Base-by-base conservation (phyloP, 2,888 invertebrate genomes). In the Andrena hattorfiana region DNA sequence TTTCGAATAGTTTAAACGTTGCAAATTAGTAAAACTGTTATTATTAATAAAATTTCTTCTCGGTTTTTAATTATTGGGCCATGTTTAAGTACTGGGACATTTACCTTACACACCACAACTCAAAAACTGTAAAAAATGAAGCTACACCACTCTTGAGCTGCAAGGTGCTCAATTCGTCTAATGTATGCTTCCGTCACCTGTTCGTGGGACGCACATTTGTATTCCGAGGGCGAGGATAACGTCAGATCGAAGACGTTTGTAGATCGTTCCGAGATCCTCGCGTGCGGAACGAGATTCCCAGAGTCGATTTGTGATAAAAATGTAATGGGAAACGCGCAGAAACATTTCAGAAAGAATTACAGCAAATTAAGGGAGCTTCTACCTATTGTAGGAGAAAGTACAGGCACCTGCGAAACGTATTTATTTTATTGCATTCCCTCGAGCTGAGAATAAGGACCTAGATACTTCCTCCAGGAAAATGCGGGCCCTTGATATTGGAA, bases 251-350 rank as follows among this genome's bases (percentile, higher is more conserved):
- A 35, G 32, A 35, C 32, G 16, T 66, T 66, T 28, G 26, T 48
- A 69, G 26, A 68, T 68, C 26, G 3, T 35, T 35, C 54, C 54
- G 16, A 6, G 8, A 56, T 35, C 5, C 16, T 69, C 20, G 68
- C 54, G 56, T 32, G 68, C 54, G 23, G 56, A 54, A 56, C 23
- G 26, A 13, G 16, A 35, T 32, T 8, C 23, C 20, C 56, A 26
- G 26, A 10, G 68, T 13, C 10, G 32, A 32, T 69, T 69, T 23
- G 26, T 26, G 56, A 26, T 35, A n/a, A 69, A 69, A 23, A n/a
- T 23, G 10, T 20, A 26, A 51, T 28, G 54, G 30, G 32, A 30
- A 69, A 16, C 51, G 32, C 49, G 10, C 28, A 51, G 32, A 54
- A 30, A 10, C 26, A 10, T 20, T n/a, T 28, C 30, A 20, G 10